Percentiles rank a stretch among this genome's conserved stretches.
phyloP scores from a whole-genome alignment of 1,140 invertebrate species.

The Aphaenogaster floridana region DNA sequence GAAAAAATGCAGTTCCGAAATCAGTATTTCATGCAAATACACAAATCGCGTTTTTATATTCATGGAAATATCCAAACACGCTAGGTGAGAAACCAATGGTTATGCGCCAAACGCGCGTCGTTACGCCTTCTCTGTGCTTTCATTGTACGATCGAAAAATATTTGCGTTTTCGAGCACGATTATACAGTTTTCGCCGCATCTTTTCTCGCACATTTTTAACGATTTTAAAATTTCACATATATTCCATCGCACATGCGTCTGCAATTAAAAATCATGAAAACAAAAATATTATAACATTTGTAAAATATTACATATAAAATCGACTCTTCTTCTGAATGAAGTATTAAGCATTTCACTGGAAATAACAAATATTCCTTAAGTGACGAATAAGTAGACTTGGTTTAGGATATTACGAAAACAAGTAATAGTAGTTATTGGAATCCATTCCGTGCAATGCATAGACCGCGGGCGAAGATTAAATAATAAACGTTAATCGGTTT shows the following conservation, averaged over 20 bases:
- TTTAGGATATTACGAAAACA: constrained; percentile 20
- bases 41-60: constrained; percentile 56
- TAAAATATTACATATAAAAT: not conserved
- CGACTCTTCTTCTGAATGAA: not conserved
- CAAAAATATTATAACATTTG: not conserved
- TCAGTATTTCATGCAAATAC: constrained; percentile 38
- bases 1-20: constrained; percentile 8
- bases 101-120: constrained; percentile 18
- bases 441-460: not conserved
- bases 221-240: constrained; percentile 20
- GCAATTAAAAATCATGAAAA: not conserved
- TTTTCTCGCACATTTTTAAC: constrained; percentile 1
- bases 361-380: constrained; percentile 12
- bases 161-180: constrained; percentile 46
- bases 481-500: constrained; percentile 50
- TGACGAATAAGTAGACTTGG: constrained; percentile 1
- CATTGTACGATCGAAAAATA: constrained; percentile 57
- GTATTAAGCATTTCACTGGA: not conserved
- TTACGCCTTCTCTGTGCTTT: constrained; percentile 7
- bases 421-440: constrained; percentile 29
- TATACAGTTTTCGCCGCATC: constrained; percentile 28
- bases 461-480: constrained; percentile 26
- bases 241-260: not conserved
- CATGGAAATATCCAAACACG: constrained; percentile 53
- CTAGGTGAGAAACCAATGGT: constrained; percentile 53